Conservation (phyloP, 2,797 vertebrate genomes). For the Sebastes hubbsi region DNA sequence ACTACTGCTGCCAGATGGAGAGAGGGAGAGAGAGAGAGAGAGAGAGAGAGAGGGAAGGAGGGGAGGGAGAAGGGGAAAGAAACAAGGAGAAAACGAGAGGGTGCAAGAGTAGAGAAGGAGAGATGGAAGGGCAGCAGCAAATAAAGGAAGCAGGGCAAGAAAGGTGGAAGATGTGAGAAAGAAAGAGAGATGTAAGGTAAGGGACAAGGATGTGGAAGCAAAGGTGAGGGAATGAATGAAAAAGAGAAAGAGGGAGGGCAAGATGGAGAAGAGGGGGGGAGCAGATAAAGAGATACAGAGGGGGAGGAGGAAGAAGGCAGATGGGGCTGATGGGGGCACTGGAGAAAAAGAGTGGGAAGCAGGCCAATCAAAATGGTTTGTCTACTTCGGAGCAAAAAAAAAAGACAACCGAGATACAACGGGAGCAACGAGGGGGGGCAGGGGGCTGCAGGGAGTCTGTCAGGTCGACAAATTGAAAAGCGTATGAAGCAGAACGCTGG, state of each 20-base stretch:
- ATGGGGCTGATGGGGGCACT: conserved; percentile 57
- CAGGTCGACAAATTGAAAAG: conserved; percentile 48
- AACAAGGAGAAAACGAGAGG: not conserved
- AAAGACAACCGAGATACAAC: not conserved
- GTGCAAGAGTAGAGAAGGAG: not conserved
- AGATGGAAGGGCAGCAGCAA: not conserved
- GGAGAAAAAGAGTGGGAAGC: conserved; percentile 72
- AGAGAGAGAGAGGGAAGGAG: not conserved
- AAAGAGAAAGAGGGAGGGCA: conserved; percentile 52
- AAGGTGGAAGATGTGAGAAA: not conserved
- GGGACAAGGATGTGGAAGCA: not conserved
- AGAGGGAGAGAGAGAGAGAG: not conserved
- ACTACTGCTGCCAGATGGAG: conserved; percentile 74
- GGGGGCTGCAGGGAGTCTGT: conserved; percentile 18
- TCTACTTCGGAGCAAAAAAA: conserved; percentile 80
- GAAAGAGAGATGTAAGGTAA: not conserved
- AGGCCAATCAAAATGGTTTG: conserved; percentile 77
- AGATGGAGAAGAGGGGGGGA: conserved; percentile 63
- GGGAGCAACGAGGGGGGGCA: not conserved
- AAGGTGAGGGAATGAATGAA: not conserved
- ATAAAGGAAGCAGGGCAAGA: not conserved
- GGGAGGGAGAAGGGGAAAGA: not conserved
- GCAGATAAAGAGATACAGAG: conserved; percentile 46
- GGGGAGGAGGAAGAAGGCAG: conserved; percentile 75
- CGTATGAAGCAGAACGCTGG: conserved; percentile 19